Evolutionary conservation across 2,113 vertebrate genomes (phyloP).

Genomic region (Euleptes europaea): DNA sequence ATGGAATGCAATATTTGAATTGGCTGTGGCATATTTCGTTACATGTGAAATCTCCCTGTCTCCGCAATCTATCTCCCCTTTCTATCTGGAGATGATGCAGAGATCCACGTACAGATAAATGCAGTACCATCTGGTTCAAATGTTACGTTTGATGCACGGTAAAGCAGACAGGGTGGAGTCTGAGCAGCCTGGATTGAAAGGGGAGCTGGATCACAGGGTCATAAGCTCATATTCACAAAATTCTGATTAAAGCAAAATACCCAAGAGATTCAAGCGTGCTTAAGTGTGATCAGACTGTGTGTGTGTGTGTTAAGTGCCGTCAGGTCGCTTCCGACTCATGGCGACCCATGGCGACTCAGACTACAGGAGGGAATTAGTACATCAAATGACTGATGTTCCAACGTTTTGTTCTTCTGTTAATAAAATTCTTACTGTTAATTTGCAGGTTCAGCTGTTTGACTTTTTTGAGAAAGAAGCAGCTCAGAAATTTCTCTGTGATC

Average conservation of each 20-base stretch:
- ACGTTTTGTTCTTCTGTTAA: background rate
- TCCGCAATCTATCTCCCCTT: background rate
- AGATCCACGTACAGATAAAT: no score
- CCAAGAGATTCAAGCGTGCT: background rate
- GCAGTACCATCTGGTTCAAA: no score
- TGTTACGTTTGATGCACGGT: no score
- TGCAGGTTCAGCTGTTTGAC: constrained; percentile 83
- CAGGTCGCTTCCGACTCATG: no score
- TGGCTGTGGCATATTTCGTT: background rate
- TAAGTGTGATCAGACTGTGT: background rate
- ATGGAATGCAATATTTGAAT: background rate
- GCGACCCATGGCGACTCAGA: no score
- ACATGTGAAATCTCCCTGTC: background rate
- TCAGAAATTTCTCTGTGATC: constrained; percentile 79
- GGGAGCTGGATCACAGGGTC: background rate
- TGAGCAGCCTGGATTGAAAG: background rate
- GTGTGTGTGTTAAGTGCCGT: no score
- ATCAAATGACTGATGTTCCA: background rate
- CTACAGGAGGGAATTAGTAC: background rate
- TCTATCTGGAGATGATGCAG: background rate
- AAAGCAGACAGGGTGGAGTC: no score
- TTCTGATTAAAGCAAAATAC: background rate
- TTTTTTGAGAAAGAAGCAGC: constrained; percentile 78
- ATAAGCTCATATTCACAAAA: background rate
- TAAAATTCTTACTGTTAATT: background rate